Evolutionary conservation across 1,140 invertebrate genomes (phyloP), one percentile per base, ranked within the genome.

Genomic region (Pseudobourletiella spinata): DNA sequence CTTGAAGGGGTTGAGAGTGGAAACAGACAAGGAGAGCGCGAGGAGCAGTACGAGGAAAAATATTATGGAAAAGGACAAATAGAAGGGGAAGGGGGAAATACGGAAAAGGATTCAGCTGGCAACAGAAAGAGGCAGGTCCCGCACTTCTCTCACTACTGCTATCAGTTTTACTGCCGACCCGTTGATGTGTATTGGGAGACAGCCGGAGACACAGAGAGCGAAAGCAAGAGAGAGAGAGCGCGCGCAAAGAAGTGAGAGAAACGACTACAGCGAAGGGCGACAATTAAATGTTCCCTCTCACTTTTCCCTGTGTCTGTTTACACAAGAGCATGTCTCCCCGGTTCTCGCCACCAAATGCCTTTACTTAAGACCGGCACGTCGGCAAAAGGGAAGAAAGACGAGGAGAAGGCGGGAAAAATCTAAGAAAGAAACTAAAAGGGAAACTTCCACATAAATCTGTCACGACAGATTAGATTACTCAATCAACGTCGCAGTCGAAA

Each of bases 381-480:
- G 4, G 48, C 6, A 26, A 26, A 24, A 26, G 48, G 50, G 20
- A 29, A 29, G 22, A 29, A 6, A 48, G 24, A 55, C 3, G 22
- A 55, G 11, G 29, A 39, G 52, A 55, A 35, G 22, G 28, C 11
- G 29, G 32, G 32, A 55, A 55, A 6, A 52, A n/a, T 48, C 44
- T 14, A 39, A 61, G 46, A 2, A 11, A 43, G 50, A 54, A 18
- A 50, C 24, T 46, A 35, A 46, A 54, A 29, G 42, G 30, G 50
- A 56, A 56, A 56, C 15, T 39, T 57, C 20, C 50, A 59, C 44
- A 59, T 64, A 64, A 64, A 64, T 64, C 63, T 59, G 63, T 59
- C 61, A 59, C 28, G 46, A 63, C 46, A 59, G 44, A 63, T 63
- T 63, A 63, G 61, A 63, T 59, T 58, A 63, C 61, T 63, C 61